Evolutionary conservation across 2,888 invertebrate genomes (phyloP).

Genomic region (Andrena fulva): DNA sequence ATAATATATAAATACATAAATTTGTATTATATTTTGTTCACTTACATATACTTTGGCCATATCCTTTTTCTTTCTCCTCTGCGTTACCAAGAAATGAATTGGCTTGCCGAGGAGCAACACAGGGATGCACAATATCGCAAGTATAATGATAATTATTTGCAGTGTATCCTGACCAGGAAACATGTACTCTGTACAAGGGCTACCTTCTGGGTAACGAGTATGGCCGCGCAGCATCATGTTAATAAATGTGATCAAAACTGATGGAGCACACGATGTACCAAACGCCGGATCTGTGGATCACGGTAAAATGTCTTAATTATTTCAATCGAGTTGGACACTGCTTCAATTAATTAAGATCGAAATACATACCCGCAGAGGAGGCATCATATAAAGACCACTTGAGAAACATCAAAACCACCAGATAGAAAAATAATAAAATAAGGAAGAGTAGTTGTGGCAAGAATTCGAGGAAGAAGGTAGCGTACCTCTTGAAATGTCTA

Average conservation of each 20-base stretch:
- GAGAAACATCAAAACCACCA: conserved; percentile 95
- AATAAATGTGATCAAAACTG: conserved; percentile 92
- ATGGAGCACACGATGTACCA: conserved; percentile 89
- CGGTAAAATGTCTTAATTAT: background rate
- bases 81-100: conserved; percentile 78
- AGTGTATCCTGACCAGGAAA: conserved; percentile 87
- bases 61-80: conserved; percentile 64
- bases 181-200: conserved; percentile 87
- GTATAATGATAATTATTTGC: conserved; percentile 88
- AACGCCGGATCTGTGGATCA: conserved; percentile 63
- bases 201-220: conserved; percentile 83
- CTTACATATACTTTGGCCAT: conserved; percentile 83
- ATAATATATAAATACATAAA: no score
- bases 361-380: conserved; percentile 67
- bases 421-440: conserved; percentile 94
- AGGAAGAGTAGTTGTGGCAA: conserved; percentile 97
- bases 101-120: conserved; percentile 93
- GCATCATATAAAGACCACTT: conserved; percentile 93
- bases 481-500: conserved; percentile 89
- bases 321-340: background rate
- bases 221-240: conserved; percentile 90
- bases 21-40: conserved; percentile 3
- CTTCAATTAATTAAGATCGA: background rate
- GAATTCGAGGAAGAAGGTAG: conserved; percentile 93
- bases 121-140: conserved; percentile 90